Conservation (phyloP, 2,888 invertebrate species). For the Girardia tigrina region DNA sequence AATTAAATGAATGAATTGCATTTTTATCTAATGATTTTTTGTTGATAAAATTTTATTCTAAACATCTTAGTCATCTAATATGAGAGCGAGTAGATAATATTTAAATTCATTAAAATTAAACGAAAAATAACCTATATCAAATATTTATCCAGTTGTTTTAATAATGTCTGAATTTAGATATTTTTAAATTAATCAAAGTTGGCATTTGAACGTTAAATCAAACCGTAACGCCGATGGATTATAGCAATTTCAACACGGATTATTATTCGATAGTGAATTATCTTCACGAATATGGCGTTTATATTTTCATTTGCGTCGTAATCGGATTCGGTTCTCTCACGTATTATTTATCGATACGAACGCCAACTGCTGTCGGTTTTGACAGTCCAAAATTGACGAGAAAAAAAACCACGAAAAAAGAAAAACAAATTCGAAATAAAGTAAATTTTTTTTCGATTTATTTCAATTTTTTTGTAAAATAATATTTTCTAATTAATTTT, state of each 20-base stretch:
- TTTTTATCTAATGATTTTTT: too few relatives aligned
- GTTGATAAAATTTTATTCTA: too few relatives aligned
- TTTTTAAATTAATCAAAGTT: slow-evolving; percentile 9
- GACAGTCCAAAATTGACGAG: background rate
- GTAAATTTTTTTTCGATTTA: too few relatives aligned
- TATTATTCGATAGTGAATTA: background rate
- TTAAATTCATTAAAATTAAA: too few relatives aligned
- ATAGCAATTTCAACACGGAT: background rate
- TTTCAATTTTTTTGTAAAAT: too few relatives aligned
- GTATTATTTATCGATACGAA: background rate
- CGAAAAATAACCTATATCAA: too few relatives aligned
- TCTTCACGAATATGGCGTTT: background rate
- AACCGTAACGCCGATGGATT: background rate
- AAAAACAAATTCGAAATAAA: background rate
- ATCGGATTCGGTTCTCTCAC: background rate
- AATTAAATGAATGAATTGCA: too few relatives aligned
- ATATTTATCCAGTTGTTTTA: slow-evolving; percentile 4
- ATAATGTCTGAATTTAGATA: background rate
- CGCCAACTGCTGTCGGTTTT: background rate
- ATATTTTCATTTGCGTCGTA: background rate
- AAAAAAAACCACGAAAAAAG: background rate
- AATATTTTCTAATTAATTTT: too few relatives aligned
- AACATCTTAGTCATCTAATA: too few relatives aligned
- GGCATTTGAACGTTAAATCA: background rate
- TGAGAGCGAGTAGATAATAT: too few relatives aligned